These are phyloP conservation scores for Cepphus grylle DNA, from an alignment of 2,113 vertebrate species.

Conservation along the genomic window DNA sequence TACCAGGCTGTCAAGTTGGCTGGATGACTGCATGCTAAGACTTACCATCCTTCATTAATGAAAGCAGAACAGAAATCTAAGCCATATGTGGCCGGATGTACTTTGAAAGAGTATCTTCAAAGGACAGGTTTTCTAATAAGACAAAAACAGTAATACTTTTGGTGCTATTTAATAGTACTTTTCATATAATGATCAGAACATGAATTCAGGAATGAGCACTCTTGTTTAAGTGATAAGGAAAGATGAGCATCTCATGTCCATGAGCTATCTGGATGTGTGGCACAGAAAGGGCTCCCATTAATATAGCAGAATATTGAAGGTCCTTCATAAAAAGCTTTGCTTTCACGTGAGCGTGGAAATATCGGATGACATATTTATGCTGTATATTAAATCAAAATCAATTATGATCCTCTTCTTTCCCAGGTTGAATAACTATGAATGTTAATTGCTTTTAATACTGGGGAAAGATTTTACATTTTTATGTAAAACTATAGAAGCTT, in stretches of 20 bases:
- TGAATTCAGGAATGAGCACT: neutral
- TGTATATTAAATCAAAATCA: neutral
- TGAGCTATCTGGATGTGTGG: neutral
- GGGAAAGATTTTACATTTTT: neutral
- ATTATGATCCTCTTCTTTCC: neutral
- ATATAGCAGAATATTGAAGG: neutral
- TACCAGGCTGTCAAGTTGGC: neutral
- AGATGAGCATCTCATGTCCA: neutral
- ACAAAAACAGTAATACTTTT: neutral
- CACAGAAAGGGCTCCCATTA: neutral
- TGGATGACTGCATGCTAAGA: neutral
- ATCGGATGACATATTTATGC: neutral
- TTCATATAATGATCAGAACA: neutral
- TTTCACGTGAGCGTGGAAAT: neutral
- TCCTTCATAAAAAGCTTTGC: neutral
- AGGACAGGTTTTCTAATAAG: neutral
- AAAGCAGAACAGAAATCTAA: neutral
- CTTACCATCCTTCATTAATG: neutral
- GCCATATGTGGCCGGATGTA: neutral
- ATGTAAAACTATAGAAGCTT: neutral
- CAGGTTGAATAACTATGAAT: neutral
- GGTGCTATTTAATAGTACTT: neutral
- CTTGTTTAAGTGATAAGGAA: neutral
- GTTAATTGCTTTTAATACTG: neutral
- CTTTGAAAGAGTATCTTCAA: neutral